Evolutionary conservation across 2,797 vertebrate species (phyloP), one percentile per base, ranked within the genome.

Genomic region (Moxostoma hubbsi): DNA sequence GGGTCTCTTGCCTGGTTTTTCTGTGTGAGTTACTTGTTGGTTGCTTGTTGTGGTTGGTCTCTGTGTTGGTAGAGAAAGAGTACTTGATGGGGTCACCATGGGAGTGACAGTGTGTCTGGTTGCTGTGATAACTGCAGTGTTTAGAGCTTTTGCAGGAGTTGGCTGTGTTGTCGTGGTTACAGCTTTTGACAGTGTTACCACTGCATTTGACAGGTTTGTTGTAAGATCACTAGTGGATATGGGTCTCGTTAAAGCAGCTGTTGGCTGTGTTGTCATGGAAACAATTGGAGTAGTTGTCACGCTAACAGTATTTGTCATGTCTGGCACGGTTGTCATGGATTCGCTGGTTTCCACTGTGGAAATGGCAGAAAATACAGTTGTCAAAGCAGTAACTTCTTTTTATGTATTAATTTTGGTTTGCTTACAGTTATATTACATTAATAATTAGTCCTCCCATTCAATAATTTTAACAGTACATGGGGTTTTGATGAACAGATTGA

Each of bases 1-100:
- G 36, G 50, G 77, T 16, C 15, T 47, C 64, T 80, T 75, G 71
- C 92, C 92, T 90, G 92, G 75, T 85, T 79, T 88, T n/a, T 92
- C 90, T 0, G 79, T 78, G 18, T 83, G 65, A 15, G n/a, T 10
- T 0, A 77, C 0, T 83, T 46, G 78, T 0, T 49, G 73, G 51
- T 51, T 70, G 62, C 79, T 82, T 47, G 79, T 79, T 15, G 83
- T 73, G 16, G 86, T 82, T 61, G 82, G n/a, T 9, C 75, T 5
- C 57, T 49, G 0, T 24, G 0, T 59, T 83, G n/a, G 0, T 7
- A 50, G 46, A 24, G 0, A 61, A 59, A 45, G 6, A 45, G 72
- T 49, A 51, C 55, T 49, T 24, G 57, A 10, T 2, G 70, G 11
- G 0, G 80, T 54, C 11, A 18, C 45, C 54, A 53, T 12, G 1